Evolutionary conservation across 2,113 vertebrate genomes (phyloP), one percentile per base, ranked within the genome.

Genomic region (Neopipo cinnamomea): DNA sequence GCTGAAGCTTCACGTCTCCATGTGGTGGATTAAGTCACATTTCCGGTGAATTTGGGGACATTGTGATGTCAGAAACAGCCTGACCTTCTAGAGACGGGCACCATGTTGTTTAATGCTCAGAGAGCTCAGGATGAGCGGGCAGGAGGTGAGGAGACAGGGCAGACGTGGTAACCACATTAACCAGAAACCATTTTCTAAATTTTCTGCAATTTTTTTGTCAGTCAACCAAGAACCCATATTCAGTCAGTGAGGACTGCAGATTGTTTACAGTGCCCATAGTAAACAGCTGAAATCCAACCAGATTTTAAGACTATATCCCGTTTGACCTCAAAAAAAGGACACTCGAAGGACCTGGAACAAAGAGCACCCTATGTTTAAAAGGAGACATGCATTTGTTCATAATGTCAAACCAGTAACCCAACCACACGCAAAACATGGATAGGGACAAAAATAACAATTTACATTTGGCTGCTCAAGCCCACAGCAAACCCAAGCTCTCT

Each of bases 361-460:
- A 83, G 93, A 76, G 77, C 85, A 82, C 75, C 88, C 81, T 70
- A 2, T 83, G 84, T 79, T 95, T 89, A 52, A 91, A 37, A 73
- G 77, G 66, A 85, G 81, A 85, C 81, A 6, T 76, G 65, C 55
- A 44, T 49, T 72, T 82, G 89, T 52, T 65, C 73, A 0, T 31
- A 9, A 72, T 3, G 84, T 56, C 61, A 75, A 82, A 39, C 72
- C 86, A 44, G 42, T 8, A 5, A 39, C 53, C 46, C 87, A 50
- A 39, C 84, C 89, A 13, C 89, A 88, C 2, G 13, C 66, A n/a
- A 35, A 75, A 53, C 80, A 52, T 0, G 31, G 66, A 22, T 0
- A 6, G 84, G 44, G 70, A 89, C 94, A 93, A 63, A 82, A 72
- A 68, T 18, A 91, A 91, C 84, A 59, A 61, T 58, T 95, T 81